Conservation (phyloP, 2,113 vertebrate species). For the Gorsachius goisagi region DNA sequence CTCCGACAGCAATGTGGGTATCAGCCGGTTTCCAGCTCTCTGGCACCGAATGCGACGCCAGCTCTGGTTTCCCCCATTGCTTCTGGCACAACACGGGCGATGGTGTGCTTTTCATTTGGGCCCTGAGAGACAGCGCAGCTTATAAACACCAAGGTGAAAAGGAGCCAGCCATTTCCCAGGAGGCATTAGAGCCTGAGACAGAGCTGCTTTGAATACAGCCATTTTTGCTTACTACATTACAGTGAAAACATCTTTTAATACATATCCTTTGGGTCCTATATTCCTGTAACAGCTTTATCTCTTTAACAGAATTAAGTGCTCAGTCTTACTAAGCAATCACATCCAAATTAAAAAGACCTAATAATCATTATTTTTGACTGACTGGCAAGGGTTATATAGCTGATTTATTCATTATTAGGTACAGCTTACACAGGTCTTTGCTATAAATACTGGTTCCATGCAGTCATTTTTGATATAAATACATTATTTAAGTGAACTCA, state of each 20-base stretch:
- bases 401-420: neutral
- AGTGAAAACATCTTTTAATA: conserved; percentile 16
- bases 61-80: neutral
- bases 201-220: neutral
- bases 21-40: neutral
- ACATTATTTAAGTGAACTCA: neutral
- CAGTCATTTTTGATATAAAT: neutral
- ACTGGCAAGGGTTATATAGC: neutral
- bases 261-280: neutral
- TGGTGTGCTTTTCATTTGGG: neutral
- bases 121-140: neutral
- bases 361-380: conserved; percentile 24
- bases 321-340: neutral
- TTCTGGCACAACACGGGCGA: neutral
- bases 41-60: neutral
- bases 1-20: neutral
- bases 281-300: conserved; percentile 14
- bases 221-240: neutral
- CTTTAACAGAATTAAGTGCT: conserved; percentile 2
- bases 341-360: conserved; percentile 21
- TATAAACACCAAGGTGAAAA: neutral
- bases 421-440: neutral
- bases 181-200: neutral
- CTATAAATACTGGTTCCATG: neutral
- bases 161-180: neutral